These are phyloP conservation scores for Drosophila testacea DNA, from an alignment of 2,888 invertebrate species.

Conservation along the genomic window DNA sequence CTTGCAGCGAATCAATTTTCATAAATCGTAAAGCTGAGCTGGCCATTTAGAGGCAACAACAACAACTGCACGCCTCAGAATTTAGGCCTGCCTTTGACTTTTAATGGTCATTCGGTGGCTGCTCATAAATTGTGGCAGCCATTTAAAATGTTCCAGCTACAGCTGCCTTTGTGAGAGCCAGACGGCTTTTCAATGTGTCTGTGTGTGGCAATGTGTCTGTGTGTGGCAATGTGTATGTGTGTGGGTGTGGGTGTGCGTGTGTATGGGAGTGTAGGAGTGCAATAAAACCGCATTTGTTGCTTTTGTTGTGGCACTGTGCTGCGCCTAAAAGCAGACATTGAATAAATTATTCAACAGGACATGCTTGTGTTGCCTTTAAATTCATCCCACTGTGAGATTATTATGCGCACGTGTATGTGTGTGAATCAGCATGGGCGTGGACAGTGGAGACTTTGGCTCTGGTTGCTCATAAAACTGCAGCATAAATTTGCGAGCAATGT, in stretches of 20 bases:
- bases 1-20: slow-evolving; percentile 71
- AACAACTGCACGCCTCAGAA: slow-evolving; percentile 42
- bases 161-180: slow-evolving; percentile 27
- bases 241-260: slow-evolving; percentile 13
- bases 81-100: slow-evolving; percentile 52
- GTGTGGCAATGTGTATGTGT: background rate
- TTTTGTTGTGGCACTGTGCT: slow-evolving; percentile 35
- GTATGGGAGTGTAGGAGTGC: slow-evolving; percentile 51
- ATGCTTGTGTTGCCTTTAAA: slow-evolving; percentile 59
- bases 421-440: slow-evolving; percentile 18
- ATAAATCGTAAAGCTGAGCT: slow-evolving; percentile 72
- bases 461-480: slow-evolving; percentile 76
- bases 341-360: slow-evolving; percentile 74
- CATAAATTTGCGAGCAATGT: slow-evolving; percentile 68
- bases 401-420: slow-evolving; percentile 41
- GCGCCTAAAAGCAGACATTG: slow-evolving; percentile 80
- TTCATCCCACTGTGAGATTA: slow-evolving; percentile 58
- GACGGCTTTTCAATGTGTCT: slow-evolving; percentile 10
- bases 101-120: slow-evolving; percentile 77
- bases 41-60: slow-evolving; percentile 35
- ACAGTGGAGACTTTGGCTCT: slow-evolving; percentile 37
- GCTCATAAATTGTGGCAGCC: slow-evolving; percentile 70
- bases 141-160: slow-evolving; percentile 64
- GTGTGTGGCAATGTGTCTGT: background rate
- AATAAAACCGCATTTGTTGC: slow-evolving; percentile 69